Conservation (phyloP, 1,140 invertebrate species). For the Lamellibrachia luymesi region DNA sequence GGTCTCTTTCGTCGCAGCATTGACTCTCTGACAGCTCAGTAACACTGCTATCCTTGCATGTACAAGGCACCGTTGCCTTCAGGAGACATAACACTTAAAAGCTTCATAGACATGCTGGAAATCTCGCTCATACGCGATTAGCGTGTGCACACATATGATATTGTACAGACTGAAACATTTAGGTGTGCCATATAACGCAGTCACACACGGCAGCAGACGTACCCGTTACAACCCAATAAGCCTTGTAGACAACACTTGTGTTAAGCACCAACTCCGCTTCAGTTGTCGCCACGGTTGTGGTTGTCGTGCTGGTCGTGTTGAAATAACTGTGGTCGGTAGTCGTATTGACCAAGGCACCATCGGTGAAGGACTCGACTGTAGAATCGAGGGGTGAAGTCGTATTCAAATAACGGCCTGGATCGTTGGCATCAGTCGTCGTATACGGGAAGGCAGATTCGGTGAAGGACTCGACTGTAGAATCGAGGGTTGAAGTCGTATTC, state of each 20-base stretch:
- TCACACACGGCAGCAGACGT: not conserved
- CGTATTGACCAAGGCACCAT: not conserved
- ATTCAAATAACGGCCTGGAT: not conserved
- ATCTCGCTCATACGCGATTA: no score
- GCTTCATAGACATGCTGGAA: no score
- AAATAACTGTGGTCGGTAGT: not conserved
- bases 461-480: not conserved
- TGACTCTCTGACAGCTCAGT: no score
- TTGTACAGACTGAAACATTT: no score
- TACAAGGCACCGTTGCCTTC: no score
- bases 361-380: not conserved
- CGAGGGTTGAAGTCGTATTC: not conserved
- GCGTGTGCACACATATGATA: no score
- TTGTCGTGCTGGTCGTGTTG: not conserved
- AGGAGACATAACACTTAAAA: no score
- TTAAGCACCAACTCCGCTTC: not conserved
- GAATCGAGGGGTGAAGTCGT: not conserved
- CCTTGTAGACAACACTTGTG: not conserved
- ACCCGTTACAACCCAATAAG: not conserved
- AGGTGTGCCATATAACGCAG: not conserved
- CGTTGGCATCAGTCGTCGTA: not conserved
- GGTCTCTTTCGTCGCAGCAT: no score
- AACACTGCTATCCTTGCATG: no score
- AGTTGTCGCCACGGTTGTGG: not conserved
- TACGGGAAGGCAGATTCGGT: not conserved